A percentile compares a stretch with the other conserved stretches of the same genome.
Conservation (phyloP, 2,888 invertebrate genomes). For the Hemithea aestivaria region DNA sequence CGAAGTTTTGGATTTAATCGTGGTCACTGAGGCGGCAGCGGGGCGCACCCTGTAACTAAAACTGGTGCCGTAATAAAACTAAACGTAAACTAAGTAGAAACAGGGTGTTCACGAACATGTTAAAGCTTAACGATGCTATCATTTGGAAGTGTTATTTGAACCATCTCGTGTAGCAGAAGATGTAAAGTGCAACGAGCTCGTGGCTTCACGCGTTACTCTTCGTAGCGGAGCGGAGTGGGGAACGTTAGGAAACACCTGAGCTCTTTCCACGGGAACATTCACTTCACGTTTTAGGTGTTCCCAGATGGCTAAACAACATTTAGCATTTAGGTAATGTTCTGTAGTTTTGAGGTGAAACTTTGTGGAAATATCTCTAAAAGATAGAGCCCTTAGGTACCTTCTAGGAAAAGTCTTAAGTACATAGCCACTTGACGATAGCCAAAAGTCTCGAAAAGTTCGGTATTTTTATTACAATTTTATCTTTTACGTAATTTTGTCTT, state of each 20-base stretch:
- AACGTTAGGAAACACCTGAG: slow-evolving; percentile 14
- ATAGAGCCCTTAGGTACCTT: neutral
- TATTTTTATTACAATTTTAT: slow-evolving; percentile 1
- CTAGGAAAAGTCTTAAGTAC: too few species aligned
- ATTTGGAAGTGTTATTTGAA: slow-evolving; percentile 52
- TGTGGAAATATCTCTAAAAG: slow-evolving; percentile 3
- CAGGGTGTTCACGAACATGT: slow-evolving; percentile 46
- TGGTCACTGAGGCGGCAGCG: slow-evolving; percentile 18
- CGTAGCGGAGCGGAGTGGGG: slow-evolving; percentile 6
- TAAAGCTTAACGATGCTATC: slow-evolving; percentile 48
- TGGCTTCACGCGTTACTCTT: slow-evolving; percentile 27
- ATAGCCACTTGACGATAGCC: too few species aligned
- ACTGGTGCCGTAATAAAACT: slow-evolving; percentile 45
- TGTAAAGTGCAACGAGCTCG: slow-evolving; percentile 37
- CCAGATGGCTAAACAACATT: slow-evolving; percentile 16
- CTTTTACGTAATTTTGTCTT: slow-evolving; percentile 1
- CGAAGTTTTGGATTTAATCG: slow-evolving; percentile 28
- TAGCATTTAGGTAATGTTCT: slow-evolving; percentile 7
- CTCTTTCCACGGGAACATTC: slow-evolving; percentile 22
- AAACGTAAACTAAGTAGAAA: slow-evolving; percentile 52
- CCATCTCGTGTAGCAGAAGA: slow-evolving; percentile 37
- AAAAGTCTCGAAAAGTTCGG: too few species aligned
- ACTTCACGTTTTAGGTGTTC: slow-evolving; percentile 21
- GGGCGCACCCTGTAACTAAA: slow-evolving; percentile 32
- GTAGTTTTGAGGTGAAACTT: slow-evolving; percentile 6